Conservation (phyloP, 2,113 vertebrate genomes). For the Parotia lawesii region DNA sequence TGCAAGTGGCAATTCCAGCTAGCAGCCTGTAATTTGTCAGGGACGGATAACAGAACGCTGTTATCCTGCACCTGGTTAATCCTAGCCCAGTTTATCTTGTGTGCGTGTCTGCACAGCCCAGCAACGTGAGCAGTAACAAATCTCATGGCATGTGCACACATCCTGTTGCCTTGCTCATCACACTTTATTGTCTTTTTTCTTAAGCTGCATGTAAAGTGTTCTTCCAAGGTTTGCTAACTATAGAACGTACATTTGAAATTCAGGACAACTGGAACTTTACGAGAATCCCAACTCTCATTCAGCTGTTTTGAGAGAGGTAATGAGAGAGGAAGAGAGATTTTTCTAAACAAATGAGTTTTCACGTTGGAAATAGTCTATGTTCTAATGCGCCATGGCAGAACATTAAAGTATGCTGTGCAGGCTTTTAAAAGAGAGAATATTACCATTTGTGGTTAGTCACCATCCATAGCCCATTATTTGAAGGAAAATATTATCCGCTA, state of each 20-base stretch:
- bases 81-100: conserved; percentile 37
- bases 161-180: neutral
- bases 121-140: neutral
- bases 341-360: conserved; percentile 43
- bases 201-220: neutral
- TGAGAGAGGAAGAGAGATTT: conserved; percentile 19
- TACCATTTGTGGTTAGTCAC: conserved; percentile 40
- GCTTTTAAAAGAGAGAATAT: conserved; percentile 46
- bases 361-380: conserved; percentile 8
- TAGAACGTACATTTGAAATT: neutral
- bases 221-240: neutral
- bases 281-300: neutral
- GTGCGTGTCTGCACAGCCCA: neutral
- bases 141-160: neutral
- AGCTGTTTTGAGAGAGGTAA: conserved; percentile 23
- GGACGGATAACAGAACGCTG: conserved; percentile 39
- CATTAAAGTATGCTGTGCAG: conserved; percentile 23
- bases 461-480: conserved; percentile 55
- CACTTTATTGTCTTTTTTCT: neutral
- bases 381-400: neutral
- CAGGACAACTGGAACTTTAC: conserved; percentile 15
- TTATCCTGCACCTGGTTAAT: conserved; percentile 58
- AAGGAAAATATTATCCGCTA: conserved; percentile 54
- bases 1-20: conserved; percentile 32
- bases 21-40: conserved; percentile 61